Evolutionary conservation across 2,113 vertebrate genomes (phyloP).

Genomic region (Xyliphius kryptos): DNA sequence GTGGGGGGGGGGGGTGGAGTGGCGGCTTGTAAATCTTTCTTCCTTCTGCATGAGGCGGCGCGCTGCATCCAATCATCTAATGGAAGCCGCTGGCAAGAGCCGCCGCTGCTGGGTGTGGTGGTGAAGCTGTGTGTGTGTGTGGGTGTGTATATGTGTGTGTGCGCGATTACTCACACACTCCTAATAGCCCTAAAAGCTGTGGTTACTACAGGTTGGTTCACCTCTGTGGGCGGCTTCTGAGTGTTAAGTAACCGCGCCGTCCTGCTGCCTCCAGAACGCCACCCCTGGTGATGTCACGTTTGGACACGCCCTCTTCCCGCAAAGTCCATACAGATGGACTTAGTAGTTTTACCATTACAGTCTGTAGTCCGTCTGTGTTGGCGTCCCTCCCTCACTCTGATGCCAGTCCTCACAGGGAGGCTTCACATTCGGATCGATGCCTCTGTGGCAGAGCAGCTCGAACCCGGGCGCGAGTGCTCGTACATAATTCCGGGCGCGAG

Average conservation of each 20-base stretch:
- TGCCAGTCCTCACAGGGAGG: conserved; percentile 1
- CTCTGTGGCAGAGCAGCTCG: conserved; percentile 1
- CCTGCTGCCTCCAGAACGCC: neutral
- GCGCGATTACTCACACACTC: conserved; percentile 15
- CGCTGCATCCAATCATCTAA: conserved; percentile 58
- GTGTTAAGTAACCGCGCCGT: neutral
- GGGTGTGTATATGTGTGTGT: conserved; percentile 7
- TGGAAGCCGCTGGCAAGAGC: conserved; percentile 44
- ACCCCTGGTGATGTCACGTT: neutral
- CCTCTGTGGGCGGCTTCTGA: conserved; percentile 2
- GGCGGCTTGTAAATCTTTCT: neutral
- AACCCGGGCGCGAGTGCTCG: neutral
- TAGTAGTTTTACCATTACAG: no score
- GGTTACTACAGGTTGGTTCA: neutral
- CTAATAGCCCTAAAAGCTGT: conserved; percentile 2
- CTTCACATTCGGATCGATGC: conserved; percentile 6
- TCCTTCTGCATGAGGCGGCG: conserved; percentile 3
- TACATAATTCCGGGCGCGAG: neutral
- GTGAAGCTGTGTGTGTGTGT: conserved; percentile 23
- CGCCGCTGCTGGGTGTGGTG: neutral
- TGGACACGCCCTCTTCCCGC: no score
- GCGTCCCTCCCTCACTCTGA: neutral
- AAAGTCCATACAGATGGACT: no score
- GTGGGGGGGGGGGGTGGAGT: neutral
- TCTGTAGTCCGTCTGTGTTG: no score